Base-by-base conservation (phyloP, 2,888 invertebrate species). In the Machimus rusticus region DNA sequence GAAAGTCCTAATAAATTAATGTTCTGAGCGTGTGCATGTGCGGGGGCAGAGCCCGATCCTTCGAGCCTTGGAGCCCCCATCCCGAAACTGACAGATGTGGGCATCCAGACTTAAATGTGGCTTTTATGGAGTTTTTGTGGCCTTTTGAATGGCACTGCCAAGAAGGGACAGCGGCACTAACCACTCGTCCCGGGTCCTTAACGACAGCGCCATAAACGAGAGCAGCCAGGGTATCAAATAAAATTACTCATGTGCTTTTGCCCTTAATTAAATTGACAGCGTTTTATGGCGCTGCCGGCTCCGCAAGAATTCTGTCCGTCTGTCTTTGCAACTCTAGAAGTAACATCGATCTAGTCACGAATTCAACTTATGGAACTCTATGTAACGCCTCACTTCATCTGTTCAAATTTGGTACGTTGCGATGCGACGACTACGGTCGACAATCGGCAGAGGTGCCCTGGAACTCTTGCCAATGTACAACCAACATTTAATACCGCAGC, bases 201-300 rank as follows among this genome's bases (percentile, higher is more conserved):
- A 66, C 66, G 66, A 46, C 39, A 43, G 43, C 78, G 6, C 79
- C 51, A 79, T 51, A 51, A 79, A 46, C 51, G 31, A 31, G 79
- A 79, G 51, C 51, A 55, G 51, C 51, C 51, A 28, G 51, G 6
- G 51, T 79, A 79, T 79, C 51, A 79, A 79, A 79, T 79, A 79
- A 79, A 79, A 79, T 79, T 79, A 79, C 79, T 79, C 79, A 79
- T 79, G 79, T 79, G 79, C 55, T 31, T 51, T 79, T 79, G 79
- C 51, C 79, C 79, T 79, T 79, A 79, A 79, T 79, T 79, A 79
- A 79, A 79, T 79, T 79, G 79, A 79, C 79, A 79, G 51, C 79
- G 16, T 79, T 79, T 79, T 51, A 79, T 79, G 79, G 79, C n/a
- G 79, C 23, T 31, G 51, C 46, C 23, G 51, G 51, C 51, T 79